Evolutionary conservation across 2,888 invertebrate species (phyloP).

Genomic region (Mactromeris polynyma): DNA sequence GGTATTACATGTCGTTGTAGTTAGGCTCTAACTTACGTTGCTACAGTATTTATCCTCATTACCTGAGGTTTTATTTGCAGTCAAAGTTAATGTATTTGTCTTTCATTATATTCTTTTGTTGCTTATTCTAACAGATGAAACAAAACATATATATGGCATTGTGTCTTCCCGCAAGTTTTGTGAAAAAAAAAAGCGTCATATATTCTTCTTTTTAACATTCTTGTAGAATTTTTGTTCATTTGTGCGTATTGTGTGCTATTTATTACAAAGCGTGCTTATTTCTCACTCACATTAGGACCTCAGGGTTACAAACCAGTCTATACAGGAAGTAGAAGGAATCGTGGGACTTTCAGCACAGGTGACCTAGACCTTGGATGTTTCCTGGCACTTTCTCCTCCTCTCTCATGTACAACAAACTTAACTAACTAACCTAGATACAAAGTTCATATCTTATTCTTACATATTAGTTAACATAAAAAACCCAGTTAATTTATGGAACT

Average conservation of each 20-base stretch:
- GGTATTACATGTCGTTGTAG: conserved; percentile 59
- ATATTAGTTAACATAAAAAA: neutral
- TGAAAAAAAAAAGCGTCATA: neutral
- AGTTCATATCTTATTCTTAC: neutral
- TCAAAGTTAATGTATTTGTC: conserved; percentile 16
- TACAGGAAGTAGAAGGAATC: conserved; percentile 55
- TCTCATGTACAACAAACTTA: neutral
- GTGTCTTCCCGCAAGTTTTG: conserved; percentile 22
- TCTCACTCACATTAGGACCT: conserved; percentile 55
- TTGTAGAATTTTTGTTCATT: conserved; percentile 38
- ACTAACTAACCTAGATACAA: neutral
- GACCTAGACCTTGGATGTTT: conserved; percentile 52
- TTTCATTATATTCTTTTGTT: conserved; percentile 20
- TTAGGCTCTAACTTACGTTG: conserved; percentile 47
- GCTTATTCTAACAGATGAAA: conserved; percentile 12
- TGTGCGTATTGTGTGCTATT: conserved; percentile 38
- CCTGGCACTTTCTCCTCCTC: conserved; percentile 35
- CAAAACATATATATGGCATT: conserved; percentile 9
- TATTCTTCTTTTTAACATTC: conserved; percentile 21
- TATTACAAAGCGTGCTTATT: conserved; percentile 59
- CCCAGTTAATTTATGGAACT: too few relatives aligned
- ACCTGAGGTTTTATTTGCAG: conserved; percentile 15
- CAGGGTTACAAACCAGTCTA: conserved; percentile 56
- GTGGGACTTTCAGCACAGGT: conserved; percentile 58
- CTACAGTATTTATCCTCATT: conserved; percentile 27